Percentiles rank a stretch among this genome's conserved stretches.
These are phyloP conservation scores for Petromus typicus DNA, from an alignment of 2,113 vertebrate genomes.

Conservation along the genomic window DNA sequence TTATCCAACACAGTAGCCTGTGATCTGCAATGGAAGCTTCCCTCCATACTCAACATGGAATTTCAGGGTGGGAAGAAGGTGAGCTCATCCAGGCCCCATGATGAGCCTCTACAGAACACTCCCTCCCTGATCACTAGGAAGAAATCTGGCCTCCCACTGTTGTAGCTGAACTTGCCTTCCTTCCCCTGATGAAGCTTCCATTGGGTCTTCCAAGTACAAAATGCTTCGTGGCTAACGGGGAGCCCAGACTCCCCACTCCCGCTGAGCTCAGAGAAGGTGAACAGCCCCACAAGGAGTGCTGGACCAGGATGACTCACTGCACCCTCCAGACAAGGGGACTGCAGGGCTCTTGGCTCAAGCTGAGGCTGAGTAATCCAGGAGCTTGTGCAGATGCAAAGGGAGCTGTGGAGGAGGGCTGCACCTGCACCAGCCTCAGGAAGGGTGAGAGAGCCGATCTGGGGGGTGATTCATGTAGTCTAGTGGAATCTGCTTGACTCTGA, in stretches of 20 bases:
- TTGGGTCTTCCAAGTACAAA: background rate
- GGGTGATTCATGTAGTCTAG: background rate
- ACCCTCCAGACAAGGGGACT: background rate
- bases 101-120: rapidly evolving
- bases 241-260: background rate
- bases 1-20: background rate
- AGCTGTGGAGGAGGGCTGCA: no score
- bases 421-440: background rate
- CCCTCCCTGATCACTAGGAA: background rate
- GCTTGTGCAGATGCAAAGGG: background rate
- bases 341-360: background rate
- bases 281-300: no score
- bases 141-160: background rate
- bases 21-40: background rate
- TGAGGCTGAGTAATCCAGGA: background rate
- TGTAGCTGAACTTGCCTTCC: background rate
- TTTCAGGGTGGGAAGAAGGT: background rate
- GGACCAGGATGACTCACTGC: background rate
- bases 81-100: background rate
- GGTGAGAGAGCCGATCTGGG: background rate
- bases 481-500: background rate
- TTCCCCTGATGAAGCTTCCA: background rate
- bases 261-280: background rate
- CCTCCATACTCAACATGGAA: background rate
- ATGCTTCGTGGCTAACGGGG: background rate